Evolutionary conservation across 1,140 invertebrate genomes (phyloP).

Genomic region (Pogonomyrmex californicus): DNA sequence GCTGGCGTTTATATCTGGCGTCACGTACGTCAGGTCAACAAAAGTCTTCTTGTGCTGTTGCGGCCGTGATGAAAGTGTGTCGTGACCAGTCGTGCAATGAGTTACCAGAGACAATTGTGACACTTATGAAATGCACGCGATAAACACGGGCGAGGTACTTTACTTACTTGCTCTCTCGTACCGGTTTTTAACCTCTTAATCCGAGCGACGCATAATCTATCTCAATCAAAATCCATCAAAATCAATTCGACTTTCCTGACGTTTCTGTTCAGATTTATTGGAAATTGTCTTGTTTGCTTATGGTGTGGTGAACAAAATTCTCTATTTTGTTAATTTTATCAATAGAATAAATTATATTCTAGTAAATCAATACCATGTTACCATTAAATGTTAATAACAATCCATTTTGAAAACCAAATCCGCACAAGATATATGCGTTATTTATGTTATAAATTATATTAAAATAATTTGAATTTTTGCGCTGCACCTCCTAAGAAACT

Average conservation of each 20-base stretch:
- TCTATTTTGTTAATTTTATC: neutral
- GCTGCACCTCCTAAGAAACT: neutral
- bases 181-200: slow-evolving; percentile 20
- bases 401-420: too few relatives aligned
- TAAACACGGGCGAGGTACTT: slow-evolving; percentile 23
- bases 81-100: slow-evolving; percentile 63
- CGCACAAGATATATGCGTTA: too few relatives aligned
- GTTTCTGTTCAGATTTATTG: neutral
- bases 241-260: neutral
- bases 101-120: slow-evolving; percentile 57
- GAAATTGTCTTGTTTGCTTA: neutral
- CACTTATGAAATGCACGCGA: slow-evolving; percentile 36
- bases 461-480: neutral
- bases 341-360: neutral
- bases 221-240: neutral
- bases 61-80: slow-evolving; percentile 67
- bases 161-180: slow-evolving; percentile 33
- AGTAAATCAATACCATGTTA: neutral
- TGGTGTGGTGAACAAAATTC: neutral
- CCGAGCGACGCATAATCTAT: slow-evolving; percentile 1
- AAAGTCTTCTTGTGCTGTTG: slow-evolving; percentile 18
- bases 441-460: too few relatives aligned
- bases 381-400: too few relatives aligned
- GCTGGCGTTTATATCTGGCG: neutral
- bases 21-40: slow-evolving; percentile 19